Percentiles rank a stretch among this genome's conserved stretches.
phyloP scores from a whole-genome alignment of 2,113 vertebrate species.

The Sylvilagus bachmani region DNA sequence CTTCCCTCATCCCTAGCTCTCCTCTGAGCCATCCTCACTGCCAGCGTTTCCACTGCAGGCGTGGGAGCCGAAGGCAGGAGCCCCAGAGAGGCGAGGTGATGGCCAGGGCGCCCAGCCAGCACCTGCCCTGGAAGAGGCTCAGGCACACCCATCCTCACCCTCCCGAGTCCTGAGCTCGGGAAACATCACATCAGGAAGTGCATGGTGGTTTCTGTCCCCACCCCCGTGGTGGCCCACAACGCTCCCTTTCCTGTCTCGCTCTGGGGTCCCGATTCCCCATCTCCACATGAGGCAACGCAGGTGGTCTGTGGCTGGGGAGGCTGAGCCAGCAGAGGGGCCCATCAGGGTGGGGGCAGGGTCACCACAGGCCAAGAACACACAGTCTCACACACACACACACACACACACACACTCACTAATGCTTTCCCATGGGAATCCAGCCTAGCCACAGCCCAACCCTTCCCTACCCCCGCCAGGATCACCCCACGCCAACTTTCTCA shows the following conservation, averaged over 20 bases:
- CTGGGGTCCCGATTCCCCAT: neutral
- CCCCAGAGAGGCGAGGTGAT: neutral
- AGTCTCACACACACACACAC: neutral
- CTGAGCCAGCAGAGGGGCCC: slow-evolving; percentile 74
- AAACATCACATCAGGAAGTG: slow-evolving; percentile 52
- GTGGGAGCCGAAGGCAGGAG: neutral
- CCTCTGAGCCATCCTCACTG: neutral
- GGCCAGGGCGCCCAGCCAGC: neutral
- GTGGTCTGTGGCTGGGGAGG: slow-evolving; percentile 68
- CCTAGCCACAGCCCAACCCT: neutral
- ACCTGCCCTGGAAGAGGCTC: neutral
- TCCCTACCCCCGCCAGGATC: neutral
- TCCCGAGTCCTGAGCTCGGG: neutral
- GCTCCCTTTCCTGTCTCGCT: neutral
- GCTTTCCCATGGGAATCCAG: slow-evolving; percentile 69
- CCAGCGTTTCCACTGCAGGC: neutral
- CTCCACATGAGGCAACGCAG: slow-evolving; percentile 31
- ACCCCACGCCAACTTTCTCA: slow-evolving; percentile 60
- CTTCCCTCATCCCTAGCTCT: accelerated
- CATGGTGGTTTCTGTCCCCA: slow-evolving; percentile 34
- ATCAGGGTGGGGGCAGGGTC: neutral
- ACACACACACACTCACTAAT: neutral
- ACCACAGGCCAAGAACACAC: slow-evolving; percentile 47
- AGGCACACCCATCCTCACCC: neutral
- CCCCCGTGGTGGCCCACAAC: slow-evolving; percentile 24